phyloP scores from a whole-genome alignment of 2,888 invertebrate genomes.

The Drosophila demipolita region DNA sequence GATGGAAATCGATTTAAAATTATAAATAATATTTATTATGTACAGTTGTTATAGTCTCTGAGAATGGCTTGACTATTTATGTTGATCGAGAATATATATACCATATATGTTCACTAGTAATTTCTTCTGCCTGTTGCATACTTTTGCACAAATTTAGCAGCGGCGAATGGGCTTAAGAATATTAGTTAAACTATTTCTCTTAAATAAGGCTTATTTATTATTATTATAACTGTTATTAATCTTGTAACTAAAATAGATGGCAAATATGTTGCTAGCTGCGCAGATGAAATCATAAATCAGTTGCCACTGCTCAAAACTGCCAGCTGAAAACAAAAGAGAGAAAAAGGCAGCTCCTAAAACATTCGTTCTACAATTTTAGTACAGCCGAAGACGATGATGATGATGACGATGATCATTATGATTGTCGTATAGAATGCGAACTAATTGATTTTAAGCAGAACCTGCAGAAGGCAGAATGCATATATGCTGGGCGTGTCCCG shows the following conservation, averaged over 20 bases:
- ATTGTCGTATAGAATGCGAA: conserved; percentile 43
- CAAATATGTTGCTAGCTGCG: not conserved
- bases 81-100: not conserved
- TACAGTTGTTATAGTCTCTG: not conserved
- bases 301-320: not conserved
- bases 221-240: not conserved
- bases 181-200: not conserved
- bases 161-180: not conserved
- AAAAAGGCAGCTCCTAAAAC: not conserved
- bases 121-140: not conserved
- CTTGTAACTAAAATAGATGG: not conserved
- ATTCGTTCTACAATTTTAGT: conserved; percentile 49
- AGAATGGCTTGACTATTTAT: not conserved
- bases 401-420: conserved; percentile 17
- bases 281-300: not conserved
- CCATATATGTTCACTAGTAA: not conserved
- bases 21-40: not conserved
- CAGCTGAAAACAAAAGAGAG: conserved; percentile 5
- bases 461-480: conserved; percentile 33
- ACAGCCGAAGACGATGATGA: conserved; percentile 58
- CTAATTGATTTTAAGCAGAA: conserved; percentile 82
- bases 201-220: not conserved
- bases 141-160: not conserved
- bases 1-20: not conserved
- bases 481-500: conserved; percentile 56